Conservation (phyloP, 2,797 vertebrate species). For the Novumbra hubbsi region DNA sequence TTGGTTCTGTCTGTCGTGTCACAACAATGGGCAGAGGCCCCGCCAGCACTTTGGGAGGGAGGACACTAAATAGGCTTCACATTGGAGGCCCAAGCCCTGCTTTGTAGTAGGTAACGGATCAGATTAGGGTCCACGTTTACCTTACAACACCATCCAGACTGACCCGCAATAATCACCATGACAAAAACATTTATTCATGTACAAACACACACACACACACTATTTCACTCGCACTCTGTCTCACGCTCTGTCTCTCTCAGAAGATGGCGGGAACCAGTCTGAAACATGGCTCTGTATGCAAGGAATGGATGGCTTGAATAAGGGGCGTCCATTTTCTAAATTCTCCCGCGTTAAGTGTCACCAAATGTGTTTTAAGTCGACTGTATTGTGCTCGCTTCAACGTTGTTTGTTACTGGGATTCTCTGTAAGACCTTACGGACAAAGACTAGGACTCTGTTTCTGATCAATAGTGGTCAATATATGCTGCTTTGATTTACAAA, state of each 20-base stretch:
- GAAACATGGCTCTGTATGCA: constrained; percentile 7
- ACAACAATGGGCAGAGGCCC: constrained; percentile 26
- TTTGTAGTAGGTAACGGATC: constrained; percentile 54
- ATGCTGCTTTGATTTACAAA: too few species aligned
- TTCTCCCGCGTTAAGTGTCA: constrained; percentile 9
- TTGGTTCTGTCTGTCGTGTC: constrained; percentile 42
- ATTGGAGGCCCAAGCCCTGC: constrained; percentile 32
- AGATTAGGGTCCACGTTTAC: neutral
- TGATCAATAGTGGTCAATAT: neutral
- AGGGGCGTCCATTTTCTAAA: constrained; percentile 1
- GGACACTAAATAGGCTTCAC: constrained; percentile 52
- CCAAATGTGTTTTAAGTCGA: constrained; percentile 27
- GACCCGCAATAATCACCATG: neutral
- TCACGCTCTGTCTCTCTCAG: neutral
- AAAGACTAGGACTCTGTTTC: neutral
- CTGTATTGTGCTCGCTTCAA: neutral
- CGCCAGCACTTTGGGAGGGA: neutral
- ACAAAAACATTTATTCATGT: neutral
- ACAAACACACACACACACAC: too few species aligned
- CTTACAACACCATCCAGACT: neutral
- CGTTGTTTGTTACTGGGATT: neutral
- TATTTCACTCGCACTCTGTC: too few species aligned
- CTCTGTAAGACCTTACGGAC: neutral
- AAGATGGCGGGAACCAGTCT: too few species aligned
- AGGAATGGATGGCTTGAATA: neutral